Base-by-base conservation (phyloP, 2,888 invertebrate species). In the Meghimatium bilineatum region DNA sequence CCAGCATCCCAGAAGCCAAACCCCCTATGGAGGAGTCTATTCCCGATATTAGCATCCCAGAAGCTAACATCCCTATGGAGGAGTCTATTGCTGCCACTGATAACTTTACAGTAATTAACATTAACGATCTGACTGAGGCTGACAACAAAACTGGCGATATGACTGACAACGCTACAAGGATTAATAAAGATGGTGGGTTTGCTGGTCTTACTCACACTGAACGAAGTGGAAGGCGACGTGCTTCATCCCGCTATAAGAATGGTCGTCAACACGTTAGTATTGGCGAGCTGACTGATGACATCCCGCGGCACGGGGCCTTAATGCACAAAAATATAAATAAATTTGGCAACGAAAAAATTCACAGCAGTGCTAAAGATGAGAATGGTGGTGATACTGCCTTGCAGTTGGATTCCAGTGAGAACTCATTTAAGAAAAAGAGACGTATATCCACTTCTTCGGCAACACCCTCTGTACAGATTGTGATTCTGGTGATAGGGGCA, bases 391-490 rank as follows among this genome's bases (percentile, higher is more conserved):
- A 52, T 20, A 0, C 49, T 20, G 20, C 5, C 6, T 0, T 52
- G 49, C 44, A 14, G 72, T 12, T 14, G n/a, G 49, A 74, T 44
- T 17, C 44, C 0, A 32, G 32, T 12, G 74, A 74, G 20, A 74
- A 32, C 20, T 32, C 8, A 3, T 26, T 20, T 52, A 49, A 74
- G 14, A 74, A 29, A 32, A 74, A 74, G 52, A 74, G 52, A 23
- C 74, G 74, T 14, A 34, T 74, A 5, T 34, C 74, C 5, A 44
- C 36, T 10, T 72, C 36, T 23, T 36, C 72, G 1, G 60, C 72
- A 17, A 71, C 52, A 29, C 75, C 76, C 1, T 76, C 76, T 0
- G 32, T 82, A 44, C 75, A 76, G 67, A 44, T 82, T 6, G 66
- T 76, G 17, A 74, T 72, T 34, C 56, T 82, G 0, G 76, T 82